Evolutionary conservation across 2,888 invertebrate genomes (phyloP), one percentile per base, ranked within the genome.

Genomic region (Apamea monoglypha): DNA sequence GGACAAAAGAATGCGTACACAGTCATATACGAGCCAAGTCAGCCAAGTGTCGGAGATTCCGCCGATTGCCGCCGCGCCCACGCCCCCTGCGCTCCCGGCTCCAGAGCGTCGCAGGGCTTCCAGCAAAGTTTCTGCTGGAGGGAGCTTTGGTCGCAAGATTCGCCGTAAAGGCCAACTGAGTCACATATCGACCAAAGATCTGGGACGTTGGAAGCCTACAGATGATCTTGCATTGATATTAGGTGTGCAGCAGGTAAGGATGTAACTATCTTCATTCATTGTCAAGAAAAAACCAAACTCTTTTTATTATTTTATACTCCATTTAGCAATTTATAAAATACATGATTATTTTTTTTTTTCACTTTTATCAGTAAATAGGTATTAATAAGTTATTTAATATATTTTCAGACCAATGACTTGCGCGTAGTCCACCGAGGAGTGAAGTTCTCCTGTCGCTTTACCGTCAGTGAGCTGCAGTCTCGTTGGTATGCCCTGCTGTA

Each of bases 401-500:
- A 25, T 87, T 94, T 94, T 16, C 94, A 97, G 97, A 98, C 98
- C 21, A 98, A 98, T 94, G 98, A 98, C 91, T 94, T 98, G 79
- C 97, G 98, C 66, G 98, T 98, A 92, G 98, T 99, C 0, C 99
- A 99, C 93, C 97, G 99, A 84, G 99, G 99, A 10, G 98, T 99
- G 1, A 99, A 99, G 92, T 99, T 99, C 96, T 99, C 99, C 0
- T 99, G 99, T 92, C 98, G 99, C 80, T 99, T 99, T 94, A 99
- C 99, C 0, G 96, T 99, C 44, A 98, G 98, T 91, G 99, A 99
- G 93, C 97, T 99, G 75, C 99, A 99, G 92, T 98, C 99, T 77
- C 97, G 99, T 73, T 99, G 99, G 99, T 99, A 99, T 94, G 98
- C 99, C 0, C 95, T 99, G 77, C 97, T 99, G 40, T 99, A 99